Evolutionary conservation across 1,140 invertebrate genomes (phyloP).

Genomic region (Chrysopa pallens): DNA sequence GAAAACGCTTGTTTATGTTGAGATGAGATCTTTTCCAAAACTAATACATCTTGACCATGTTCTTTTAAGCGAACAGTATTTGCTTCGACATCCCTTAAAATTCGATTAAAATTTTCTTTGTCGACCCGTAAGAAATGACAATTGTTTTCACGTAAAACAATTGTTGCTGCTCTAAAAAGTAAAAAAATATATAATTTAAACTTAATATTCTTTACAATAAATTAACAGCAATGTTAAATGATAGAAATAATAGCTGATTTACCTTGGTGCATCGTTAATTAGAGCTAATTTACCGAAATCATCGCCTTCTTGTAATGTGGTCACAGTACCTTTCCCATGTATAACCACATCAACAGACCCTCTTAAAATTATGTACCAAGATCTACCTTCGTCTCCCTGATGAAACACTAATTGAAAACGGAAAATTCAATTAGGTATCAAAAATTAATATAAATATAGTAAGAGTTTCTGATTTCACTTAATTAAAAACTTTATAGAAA

Average conservation of each 20-base stretch:
- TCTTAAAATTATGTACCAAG: conserved; percentile 74
- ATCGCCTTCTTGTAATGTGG: conserved; percentile 67
- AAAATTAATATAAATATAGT: too few species aligned
- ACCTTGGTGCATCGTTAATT: conserved; percentile 75
- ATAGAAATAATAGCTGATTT: conserved; percentile 9
- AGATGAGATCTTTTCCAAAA: conserved; percentile 55
- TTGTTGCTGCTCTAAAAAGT: conserved; percentile 57
- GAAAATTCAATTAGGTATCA: background rate
- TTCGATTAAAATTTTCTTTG: conserved; percentile 77
- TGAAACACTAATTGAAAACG: conserved; percentile 48
- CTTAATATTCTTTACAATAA: conserved; percentile 1
- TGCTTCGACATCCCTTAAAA: conserved; percentile 68
- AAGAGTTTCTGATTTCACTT: too few species aligned
- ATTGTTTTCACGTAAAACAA: conserved; percentile 65
- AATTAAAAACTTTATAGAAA: too few species aligned
- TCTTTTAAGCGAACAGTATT: conserved; percentile 77
- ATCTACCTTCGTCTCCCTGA: conserved; percentile 76
- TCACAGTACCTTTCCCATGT: conserved; percentile 71
- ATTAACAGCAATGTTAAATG: background rate
- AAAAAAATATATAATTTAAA: conserved; percentile 1
- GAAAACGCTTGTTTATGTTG: conserved; percentile 25
- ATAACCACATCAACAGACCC: conserved; percentile 77
- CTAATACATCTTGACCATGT: conserved; percentile 70
- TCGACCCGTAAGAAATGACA: conserved; percentile 74
- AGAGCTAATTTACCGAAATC: conserved; percentile 79